A percentile compares a stretch with the other conserved stretches of the same genome.
Conservation (phyloP, 2,113 vertebrate genomes). For the Dipodomys merriami region DNA sequence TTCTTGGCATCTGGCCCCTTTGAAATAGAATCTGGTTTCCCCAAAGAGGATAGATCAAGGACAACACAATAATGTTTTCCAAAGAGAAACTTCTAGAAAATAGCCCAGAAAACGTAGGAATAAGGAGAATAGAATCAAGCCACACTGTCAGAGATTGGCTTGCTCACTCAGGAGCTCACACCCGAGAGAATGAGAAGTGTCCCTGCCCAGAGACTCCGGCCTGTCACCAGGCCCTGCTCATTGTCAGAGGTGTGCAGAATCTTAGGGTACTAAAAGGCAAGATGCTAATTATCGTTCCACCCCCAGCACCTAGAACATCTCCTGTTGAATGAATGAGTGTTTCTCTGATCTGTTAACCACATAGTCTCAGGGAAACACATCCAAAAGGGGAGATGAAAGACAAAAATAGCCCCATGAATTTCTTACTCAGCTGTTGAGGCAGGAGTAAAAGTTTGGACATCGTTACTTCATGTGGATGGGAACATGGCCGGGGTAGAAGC, state of each 20-base stretch:
- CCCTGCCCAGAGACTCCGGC: not conserved
- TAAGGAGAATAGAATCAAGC: not conserved
- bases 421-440: not conserved
- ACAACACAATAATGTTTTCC: not conserved
- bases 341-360: not conserved
- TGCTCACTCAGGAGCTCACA: not conserved
- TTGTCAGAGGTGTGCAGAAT: not conserved
- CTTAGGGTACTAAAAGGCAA: not conserved
- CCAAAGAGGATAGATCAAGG: not conserved
- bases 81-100: constrained; percentile 33
- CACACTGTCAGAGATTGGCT: not conserved
- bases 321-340: not conserved
- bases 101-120: not conserved
- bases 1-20: not conserved
- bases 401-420: not conserved
- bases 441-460: not conserved
- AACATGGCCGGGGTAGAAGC: not conserved
- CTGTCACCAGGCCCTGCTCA: not conserved
- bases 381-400: not conserved
- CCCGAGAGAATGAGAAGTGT: not conserved
- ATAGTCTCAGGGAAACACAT: not conserved
- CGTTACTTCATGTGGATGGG: too few relatives aligned
- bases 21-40: not conserved
- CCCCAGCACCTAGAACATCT: not conserved
- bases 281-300: not conserved